phyloP scores from a whole-genome alignment of 2,888 invertebrate species.

The Lasioglossum figueresi region DNA sequence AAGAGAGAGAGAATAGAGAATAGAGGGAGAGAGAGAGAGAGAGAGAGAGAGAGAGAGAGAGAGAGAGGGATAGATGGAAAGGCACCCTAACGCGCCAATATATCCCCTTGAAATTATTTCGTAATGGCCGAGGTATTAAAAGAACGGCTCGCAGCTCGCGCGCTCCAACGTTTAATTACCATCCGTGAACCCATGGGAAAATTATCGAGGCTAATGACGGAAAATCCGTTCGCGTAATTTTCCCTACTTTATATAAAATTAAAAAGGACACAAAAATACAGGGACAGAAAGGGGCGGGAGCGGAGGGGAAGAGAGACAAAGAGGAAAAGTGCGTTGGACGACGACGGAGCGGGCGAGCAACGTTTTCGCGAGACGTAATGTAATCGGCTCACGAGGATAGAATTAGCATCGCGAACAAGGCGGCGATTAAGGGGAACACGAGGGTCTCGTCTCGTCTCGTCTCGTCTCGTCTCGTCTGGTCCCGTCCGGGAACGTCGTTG shows the following conservation, averaged over 20 bases:
- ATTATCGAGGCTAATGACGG: constrained; percentile 51
- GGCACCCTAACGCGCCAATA: constrained; percentile 53
- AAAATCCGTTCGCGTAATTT: constrained; percentile 32
- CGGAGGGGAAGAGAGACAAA: not conserved
- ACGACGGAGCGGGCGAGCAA: not conserved
- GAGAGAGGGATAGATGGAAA: constrained; percentile 21
- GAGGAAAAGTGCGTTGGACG: not conserved
- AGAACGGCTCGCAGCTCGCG: constrained; percentile 37
- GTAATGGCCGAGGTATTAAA: constrained; percentile 56
- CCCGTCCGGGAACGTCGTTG: not conserved
- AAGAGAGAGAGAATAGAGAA: not conserved
- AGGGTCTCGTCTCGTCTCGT: constrained; percentile 10
- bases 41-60: not conserved
- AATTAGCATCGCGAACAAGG: constrained; percentile 33
- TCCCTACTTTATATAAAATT: not conserved
- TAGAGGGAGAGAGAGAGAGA: not conserved
- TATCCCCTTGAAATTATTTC: constrained; percentile 64
- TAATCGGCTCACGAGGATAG: constrained; percentile 11
- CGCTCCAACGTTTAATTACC: constrained; percentile 51
- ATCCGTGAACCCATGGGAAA: constrained; percentile 39
- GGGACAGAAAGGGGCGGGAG: too few species aligned
- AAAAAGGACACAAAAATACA: not conserved
- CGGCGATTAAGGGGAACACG: constrained; percentile 19
- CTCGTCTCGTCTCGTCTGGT: constrained; percentile 8
- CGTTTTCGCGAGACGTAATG: constrained; percentile 9